These are phyloP conservation scores for Myotis davidii DNA, from an alignment of 2,113 vertebrate species.

Conservation along the genomic window DNA sequence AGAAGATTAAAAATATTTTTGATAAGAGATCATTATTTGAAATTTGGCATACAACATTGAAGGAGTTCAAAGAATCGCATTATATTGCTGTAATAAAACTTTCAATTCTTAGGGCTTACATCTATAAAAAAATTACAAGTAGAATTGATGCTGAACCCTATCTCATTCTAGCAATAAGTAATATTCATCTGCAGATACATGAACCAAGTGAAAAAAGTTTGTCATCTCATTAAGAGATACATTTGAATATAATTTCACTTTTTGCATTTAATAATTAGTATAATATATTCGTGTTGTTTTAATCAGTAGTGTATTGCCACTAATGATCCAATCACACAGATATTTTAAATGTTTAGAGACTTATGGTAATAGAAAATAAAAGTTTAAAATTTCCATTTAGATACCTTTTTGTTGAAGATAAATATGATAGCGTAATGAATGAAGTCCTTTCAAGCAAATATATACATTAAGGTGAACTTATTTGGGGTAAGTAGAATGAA, in stretches of 20 bases:
- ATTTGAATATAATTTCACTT: slow-evolving; percentile 1
- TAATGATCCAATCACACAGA: not conserved
- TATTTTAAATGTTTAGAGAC: not conserved
- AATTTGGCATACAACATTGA: not conserved
- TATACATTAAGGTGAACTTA: not conserved
- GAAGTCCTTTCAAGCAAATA: not conserved
- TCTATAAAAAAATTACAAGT: not conserved
- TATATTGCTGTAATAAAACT: slow-evolving; percentile 19
- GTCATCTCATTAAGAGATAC: not conserved
- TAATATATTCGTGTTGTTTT: not conserved
- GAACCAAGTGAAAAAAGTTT: not conserved
- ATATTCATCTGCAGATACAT: not conserved
- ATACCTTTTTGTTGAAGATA: not conserved
- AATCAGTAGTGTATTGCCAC: not conserved
- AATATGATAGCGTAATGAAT: not conserved
- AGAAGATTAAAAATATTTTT: slow-evolving; percentile 41
- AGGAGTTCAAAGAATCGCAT: slow-evolving; percentile 22
- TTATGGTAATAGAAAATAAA: slow-evolving; percentile 3
- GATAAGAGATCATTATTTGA: not conserved
- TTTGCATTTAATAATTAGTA: not conserved
- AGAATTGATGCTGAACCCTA: not conserved
- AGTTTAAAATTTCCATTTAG: not conserved
- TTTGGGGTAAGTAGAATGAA: not conserved
- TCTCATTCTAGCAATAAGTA: not conserved
- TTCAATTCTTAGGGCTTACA: not conserved